Conservation (phyloP, 2,888 invertebrate genomes). For the Idaea dimidiata region DNA sequence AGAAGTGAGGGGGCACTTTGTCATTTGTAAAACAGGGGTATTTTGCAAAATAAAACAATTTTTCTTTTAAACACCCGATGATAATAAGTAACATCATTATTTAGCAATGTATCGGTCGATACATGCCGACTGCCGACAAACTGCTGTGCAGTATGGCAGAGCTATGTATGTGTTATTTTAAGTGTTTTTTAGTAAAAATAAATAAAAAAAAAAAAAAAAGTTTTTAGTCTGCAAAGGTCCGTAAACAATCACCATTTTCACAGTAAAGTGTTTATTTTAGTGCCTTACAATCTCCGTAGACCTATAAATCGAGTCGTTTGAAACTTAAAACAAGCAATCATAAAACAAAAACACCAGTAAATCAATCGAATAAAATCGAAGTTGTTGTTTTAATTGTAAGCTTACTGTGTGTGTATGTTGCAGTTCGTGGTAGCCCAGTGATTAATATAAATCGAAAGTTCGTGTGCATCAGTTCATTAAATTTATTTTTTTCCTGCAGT, state of each 20-base stretch:
- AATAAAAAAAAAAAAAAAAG: no score
- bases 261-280: constrained; percentile 6
- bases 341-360: constrained; percentile 15
- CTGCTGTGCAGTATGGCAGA: no score
- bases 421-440: neutral
- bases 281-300: constrained; percentile 1
- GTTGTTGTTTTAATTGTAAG: constrained; percentile 14
- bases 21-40: no score
- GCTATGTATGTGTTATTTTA: no score
- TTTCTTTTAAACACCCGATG: no score
- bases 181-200: no score
- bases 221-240: neutral
- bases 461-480: constrained; percentile 14
- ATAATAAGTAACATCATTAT: neutral
- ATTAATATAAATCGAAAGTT: constrained; percentile 45
- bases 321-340: constrained; percentile 6
- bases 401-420: neutral
- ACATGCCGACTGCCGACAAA: no score
- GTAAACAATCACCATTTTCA: constrained; percentile 17
- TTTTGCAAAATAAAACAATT: no score
- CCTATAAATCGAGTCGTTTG: constrained; percentile 9
- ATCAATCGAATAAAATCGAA: constrained; percentile 30
- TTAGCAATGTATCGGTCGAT: neutral
- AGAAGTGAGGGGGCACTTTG: no score
- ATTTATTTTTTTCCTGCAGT: neutral